These are phyloP conservation scores for Agriotes lineatus DNA, from an alignment of 2,888 invertebrate genomes.

Conservation along the genomic window DNA sequence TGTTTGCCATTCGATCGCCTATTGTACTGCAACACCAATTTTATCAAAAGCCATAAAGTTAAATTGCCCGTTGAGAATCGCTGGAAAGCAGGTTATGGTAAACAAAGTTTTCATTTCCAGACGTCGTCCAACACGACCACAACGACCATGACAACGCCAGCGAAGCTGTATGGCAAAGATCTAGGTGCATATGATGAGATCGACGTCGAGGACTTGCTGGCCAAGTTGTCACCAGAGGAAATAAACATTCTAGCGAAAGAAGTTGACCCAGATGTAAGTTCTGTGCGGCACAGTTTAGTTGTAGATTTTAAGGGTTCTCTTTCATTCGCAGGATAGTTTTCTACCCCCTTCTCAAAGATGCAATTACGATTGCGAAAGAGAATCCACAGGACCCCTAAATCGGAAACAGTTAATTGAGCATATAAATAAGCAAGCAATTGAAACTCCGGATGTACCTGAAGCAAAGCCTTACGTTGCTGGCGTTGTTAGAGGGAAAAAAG, in stretches of 20 bases:
- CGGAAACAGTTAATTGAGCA: constrained; percentile 95
- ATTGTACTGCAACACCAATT: not conserved
- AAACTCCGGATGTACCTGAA: constrained; percentile 98
- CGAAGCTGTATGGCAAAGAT: constrained; percentile 91
- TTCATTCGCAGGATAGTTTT: constrained; percentile 85
- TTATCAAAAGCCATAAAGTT: not conserved
- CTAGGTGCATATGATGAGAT: constrained; percentile 92
- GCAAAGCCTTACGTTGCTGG: constrained; percentile 94
- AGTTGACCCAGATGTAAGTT: constrained; percentile 98
- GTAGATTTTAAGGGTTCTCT: constrained; percentile 2
- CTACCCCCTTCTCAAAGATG: constrained; percentile 96
- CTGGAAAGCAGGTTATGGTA: constrained; percentile 8
- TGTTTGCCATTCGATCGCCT: not conserved
- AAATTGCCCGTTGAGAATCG: not conserved
- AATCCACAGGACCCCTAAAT: constrained; percentile 95
- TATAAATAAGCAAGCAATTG: constrained; percentile 97
- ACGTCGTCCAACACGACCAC: constrained; percentile 91
- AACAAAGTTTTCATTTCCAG: constrained; percentile 69
- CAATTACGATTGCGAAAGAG: constrained; percentile 96
- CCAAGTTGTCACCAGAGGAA: constrained; percentile 95
- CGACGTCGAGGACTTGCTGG: constrained; percentile 94
- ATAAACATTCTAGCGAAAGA: constrained; percentile 97
- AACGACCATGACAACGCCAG: constrained; percentile 91
- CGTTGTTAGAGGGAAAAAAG: constrained; percentile 91
- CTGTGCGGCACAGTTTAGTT: not conserved